Conservation (phyloP, 2,888 invertebrate species). For the Yponomeuta sedellus region DNA sequence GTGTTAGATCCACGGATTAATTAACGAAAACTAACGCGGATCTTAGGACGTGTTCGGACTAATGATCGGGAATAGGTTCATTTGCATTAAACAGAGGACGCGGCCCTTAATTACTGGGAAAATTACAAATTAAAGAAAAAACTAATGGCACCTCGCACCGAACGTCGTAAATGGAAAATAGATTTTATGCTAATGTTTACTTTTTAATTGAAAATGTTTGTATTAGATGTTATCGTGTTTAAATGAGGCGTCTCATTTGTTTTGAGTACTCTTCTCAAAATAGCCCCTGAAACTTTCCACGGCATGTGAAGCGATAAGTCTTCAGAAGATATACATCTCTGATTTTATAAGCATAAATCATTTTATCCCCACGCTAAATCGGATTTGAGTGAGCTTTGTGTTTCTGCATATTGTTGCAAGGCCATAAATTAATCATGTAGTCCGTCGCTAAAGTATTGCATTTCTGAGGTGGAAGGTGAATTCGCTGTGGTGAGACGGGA, state of each 20-base stretch:
- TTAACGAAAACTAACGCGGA: constrained; percentile 70
- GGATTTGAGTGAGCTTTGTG: constrained; percentile 51
- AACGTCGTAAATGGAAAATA: background rate
- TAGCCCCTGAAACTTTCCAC: background rate
- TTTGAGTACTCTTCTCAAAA: background rate
- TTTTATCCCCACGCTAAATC: constrained; percentile 66
- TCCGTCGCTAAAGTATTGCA: constrained; percentile 73
- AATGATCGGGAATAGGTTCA: constrained; percentile 72
- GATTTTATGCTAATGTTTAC: constrained; percentile 2
- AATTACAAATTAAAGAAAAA: constrained; percentile 72
- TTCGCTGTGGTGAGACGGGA: background rate
- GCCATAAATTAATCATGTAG: constrained; percentile 75
- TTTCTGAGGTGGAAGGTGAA: constrained; percentile 40
- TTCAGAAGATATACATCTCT: constrained; percentile 27
- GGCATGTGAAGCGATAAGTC: background rate
- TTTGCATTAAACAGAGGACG: constrained; percentile 71
- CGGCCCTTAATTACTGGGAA: constrained; percentile 70
- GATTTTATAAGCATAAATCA: constrained; percentile 53
- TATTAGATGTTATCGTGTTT: background rate
- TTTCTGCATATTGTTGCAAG: constrained; percentile 58
- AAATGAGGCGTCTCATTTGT: background rate
- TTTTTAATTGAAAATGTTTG: background rate
- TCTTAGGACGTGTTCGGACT: constrained; percentile 63
- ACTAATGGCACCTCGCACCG: constrained; percentile 35
- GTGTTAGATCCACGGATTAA: constrained; percentile 56